Base-by-base conservation (phyloP, 2,113 vertebrate species). In the Notiomystis cincta region DNA sequence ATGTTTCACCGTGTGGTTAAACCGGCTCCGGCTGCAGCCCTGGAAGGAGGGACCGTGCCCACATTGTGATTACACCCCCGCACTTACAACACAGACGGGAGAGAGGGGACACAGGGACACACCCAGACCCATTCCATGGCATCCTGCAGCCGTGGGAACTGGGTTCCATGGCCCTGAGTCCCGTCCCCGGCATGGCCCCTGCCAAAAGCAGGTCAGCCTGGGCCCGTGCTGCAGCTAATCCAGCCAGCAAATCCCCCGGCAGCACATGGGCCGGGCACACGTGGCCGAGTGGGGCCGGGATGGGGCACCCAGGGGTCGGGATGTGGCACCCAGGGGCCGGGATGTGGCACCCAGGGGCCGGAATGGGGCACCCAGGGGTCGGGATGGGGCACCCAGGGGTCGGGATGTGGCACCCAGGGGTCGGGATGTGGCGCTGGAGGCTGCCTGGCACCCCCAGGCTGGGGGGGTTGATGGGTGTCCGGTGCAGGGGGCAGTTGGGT, bases 401-500 rank as follows among this genome's bases (percentile, higher is more conserved):
- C 0, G 1, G 57, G 28, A 31, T 3, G 50, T 11, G 71, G 50
- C 87, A 75, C 64, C 27, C 42, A 2, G 2, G 35, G 75, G n/a
- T 53, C 1, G 1, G 47, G 33, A 28, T 3, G 64, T 7, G 84
- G 65, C 88, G 45, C 57, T 1, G 9, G 22, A 57, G 37, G 51
- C 64, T 61, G 64, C 53, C 30, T 10, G 58, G 54, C 60, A 40
- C 38, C 13, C 1, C 54, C 1, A 6, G 40, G 31, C 23, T 3
- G 7, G 16, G 44, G 64, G 19, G 3, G 4, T 19, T 12, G 21
- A 13, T 31, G 33, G 7, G 15, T 54, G 48, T 28, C 1, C 0
- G 0, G 22, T 13, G 7, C 0, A 0, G 8, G 35, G 8, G 7
- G 4, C 24, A 5, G 40, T 0, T 40, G 60, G 7, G 7, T 56